These are phyloP conservation scores for Oxyscelio sp. DNA, from an alignment of 2,888 invertebrate species.

Conservation along the genomic window DNA sequence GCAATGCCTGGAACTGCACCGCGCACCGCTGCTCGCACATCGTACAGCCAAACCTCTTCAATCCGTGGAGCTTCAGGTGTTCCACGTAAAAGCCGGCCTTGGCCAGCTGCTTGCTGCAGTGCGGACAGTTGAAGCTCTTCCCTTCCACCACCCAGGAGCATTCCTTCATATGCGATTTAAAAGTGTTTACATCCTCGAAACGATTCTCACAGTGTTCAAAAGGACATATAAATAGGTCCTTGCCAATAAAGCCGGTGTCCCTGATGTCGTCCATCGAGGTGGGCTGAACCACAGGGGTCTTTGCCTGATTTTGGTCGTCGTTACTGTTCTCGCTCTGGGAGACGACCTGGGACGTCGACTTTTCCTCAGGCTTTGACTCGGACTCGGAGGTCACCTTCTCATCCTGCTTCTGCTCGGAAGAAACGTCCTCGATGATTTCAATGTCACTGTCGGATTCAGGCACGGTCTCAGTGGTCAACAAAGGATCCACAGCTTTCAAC, in stretches of 20 bases:
- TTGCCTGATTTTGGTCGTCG: slow-evolving; percentile 7
- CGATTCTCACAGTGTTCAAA: slow-evolving; percentile 87
- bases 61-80: slow-evolving; percentile 91
- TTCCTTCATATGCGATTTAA: slow-evolving; percentile 88
- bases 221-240: slow-evolving; percentile 90
- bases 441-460: no score
- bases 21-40: slow-evolving; percentile 89
- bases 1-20: slow-evolving; percentile 82
- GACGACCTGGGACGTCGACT: not conserved
- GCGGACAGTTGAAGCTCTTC: slow-evolving; percentile 79
- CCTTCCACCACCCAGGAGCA: slow-evolving; percentile 87
- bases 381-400: no score
- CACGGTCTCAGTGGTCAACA: no score
- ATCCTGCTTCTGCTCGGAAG: no score
- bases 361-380: slow-evolving; percentile 10
- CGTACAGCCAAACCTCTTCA: slow-evolving; percentile 90
- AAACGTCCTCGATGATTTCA: no score
- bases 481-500: no score
- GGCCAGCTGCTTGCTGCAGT: slow-evolving; percentile 89
- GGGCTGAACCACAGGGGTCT: slow-evolving; percentile 64
- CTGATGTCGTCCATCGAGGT: slow-evolving; percentile 84
- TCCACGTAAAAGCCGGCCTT: slow-evolving; percentile 89
- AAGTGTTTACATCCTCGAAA: slow-evolving; percentile 83
- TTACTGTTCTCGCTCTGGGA: slow-evolving; percentile 64
- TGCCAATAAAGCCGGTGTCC: slow-evolving; percentile 87